A percentile compares a stretch with the other conserved stretches of the same genome.
phyloP scores from a whole-genome alignment of 2,888 invertebrate species.

The Agrochola circellaris region DNA sequence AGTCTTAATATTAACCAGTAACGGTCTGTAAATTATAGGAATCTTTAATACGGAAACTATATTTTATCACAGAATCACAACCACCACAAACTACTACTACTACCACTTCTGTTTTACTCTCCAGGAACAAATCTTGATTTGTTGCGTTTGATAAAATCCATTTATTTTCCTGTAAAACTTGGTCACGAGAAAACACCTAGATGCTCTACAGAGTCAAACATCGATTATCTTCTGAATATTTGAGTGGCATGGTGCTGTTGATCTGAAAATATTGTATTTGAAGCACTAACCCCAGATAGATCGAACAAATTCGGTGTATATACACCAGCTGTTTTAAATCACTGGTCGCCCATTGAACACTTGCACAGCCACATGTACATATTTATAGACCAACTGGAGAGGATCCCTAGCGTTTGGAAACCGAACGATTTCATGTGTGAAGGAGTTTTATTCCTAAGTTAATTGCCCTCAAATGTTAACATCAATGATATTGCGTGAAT shows the following conservation, averaged over 20 bases:
- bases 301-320: neutral
- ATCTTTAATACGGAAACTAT: neutral
- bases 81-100: too few relatives aligned
- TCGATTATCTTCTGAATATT: neutral
- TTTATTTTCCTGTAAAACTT: neutral
- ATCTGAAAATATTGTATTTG: constrained; percentile 1
- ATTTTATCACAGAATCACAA: constrained; percentile 16
- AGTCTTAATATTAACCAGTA: too few relatives aligned
- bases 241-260: neutral
- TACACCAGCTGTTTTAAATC: constrained; percentile 36
- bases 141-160: neutral
- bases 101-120: constrained; percentile 7
- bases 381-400: constrained; percentile 49
- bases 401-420: constrained; percentile 15
- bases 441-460: constrained; percentile 2
- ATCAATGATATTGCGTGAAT: constrained; percentile 4
- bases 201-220: neutral
- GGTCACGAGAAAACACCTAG: neutral
- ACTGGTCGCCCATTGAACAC: constrained; percentile 25
- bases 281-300: neutral
- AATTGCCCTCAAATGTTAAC: neutral
- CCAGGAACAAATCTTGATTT: constrained; percentile 1
- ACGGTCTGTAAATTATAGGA: too few relatives aligned
- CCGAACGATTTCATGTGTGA: neutral
- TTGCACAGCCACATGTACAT: constrained; percentile 19